phyloP scores from a whole-genome alignment of 2,113 vertebrate species.

The Heterocephalus glaber region DNA sequence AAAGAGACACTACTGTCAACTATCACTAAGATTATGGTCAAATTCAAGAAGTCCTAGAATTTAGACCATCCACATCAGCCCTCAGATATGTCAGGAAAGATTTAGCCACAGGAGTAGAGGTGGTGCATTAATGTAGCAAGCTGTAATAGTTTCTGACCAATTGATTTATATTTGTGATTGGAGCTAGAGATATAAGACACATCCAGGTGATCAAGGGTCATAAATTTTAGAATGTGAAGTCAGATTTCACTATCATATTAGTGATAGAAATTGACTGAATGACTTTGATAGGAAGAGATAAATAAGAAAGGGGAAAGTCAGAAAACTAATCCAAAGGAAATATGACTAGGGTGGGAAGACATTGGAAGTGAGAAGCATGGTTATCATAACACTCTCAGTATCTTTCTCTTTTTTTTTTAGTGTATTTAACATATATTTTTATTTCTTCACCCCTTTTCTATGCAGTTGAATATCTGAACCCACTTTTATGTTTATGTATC shows the following conservation, averaged over 20 bases:
- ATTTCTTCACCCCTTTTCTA: not conserved
- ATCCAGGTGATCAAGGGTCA: not conserved
- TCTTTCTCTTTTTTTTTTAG: not conserved
- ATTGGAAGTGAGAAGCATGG: not conserved
- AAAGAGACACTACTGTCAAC: not conserved
- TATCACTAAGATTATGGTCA: not conserved
- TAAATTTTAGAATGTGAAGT: not conserved
- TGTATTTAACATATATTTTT: not conserved
- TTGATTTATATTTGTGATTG: not conserved
- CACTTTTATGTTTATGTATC: not conserved
- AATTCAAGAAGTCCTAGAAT: not conserved
- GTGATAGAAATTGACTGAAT: not conserved
- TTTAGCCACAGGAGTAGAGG: not conserved
- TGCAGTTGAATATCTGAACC: not conserved
- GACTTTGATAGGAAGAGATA: not conserved
- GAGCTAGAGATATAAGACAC: not conserved
- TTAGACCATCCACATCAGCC: not conserved
- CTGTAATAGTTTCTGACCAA: not conserved
- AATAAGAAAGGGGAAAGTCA: not conserved
- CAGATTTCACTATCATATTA: not conserved
- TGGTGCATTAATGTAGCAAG: not conserved
- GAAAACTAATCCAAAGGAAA: not conserved
- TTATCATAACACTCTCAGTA: not conserved
- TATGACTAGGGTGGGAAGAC: not conserved
- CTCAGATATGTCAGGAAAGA: not conserved